A percentile compares a stretch with the other conserved stretches of the same genome.
Conservation (phyloP, 2,888 invertebrate species). For the Xanthorhoe spadicearia region DNA sequence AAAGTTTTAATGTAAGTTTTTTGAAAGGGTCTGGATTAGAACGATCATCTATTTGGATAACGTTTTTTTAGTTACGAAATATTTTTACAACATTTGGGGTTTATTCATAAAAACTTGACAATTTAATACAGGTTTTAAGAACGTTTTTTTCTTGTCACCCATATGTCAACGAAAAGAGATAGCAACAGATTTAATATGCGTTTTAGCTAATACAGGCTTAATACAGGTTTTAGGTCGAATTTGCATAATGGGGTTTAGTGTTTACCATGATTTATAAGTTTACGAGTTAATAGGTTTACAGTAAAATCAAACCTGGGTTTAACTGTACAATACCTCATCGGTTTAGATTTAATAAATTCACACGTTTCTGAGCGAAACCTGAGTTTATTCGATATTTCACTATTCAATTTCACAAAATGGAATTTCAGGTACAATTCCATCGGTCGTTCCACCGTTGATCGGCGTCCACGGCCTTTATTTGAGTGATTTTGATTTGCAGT, state of each 20-base stretch:
- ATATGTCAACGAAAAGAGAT: too few species aligned
- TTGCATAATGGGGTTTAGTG: too few species aligned
- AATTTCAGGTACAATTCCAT: background rate
- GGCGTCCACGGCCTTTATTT: background rate
- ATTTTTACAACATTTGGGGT: too few species aligned
- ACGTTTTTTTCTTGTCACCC: too few species aligned
- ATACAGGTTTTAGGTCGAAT: too few species aligned
- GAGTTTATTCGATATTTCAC: conserved; percentile 5
- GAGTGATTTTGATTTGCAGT: background rate
- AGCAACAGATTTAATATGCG: too few species aligned
- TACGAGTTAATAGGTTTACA: too few species aligned
- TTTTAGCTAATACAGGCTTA: too few species aligned
- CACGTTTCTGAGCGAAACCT: background rate
- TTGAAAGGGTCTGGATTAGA: background rate
- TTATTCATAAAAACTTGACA: too few species aligned
- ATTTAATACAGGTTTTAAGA: too few species aligned
- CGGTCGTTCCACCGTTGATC: background rate
- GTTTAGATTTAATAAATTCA: background rate
- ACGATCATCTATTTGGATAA: background rate
- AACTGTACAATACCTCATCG: background rate
- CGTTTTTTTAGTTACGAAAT: too few species aligned
- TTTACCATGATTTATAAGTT: too few species aligned
- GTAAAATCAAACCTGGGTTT: background rate
- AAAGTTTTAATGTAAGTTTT: background rate
- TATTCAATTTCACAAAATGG: background rate